A percentile compares a stretch with the other conserved stretches of the same genome.
Evolutionary conservation across 2,797 vertebrate genomes (phyloP).

Genomic region (Danio choprae): DNA sequence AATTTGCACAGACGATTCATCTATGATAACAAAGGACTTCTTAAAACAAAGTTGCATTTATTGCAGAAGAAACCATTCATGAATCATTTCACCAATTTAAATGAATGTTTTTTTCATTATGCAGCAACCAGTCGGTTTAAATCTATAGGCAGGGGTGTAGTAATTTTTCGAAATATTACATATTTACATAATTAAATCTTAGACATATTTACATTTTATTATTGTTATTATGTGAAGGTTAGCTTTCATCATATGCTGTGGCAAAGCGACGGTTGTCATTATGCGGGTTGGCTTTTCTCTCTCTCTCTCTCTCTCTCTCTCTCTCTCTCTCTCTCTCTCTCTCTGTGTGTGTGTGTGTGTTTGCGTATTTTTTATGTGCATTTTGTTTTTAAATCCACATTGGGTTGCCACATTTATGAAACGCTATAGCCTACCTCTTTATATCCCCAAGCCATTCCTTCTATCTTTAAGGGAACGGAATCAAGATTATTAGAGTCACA

Average conservation of each 20-base stretch:
- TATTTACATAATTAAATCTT: not conserved
- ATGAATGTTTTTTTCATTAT: not conserved
- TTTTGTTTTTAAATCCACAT: not conserved
- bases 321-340: no score
- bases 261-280: conserved; percentile 9
- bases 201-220: not conserved
- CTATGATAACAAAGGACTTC: not conserved
- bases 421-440: conserved; percentile 33
- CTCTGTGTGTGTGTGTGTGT: no score
- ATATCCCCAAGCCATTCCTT: conserved; percentile 70
- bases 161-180: not conserved
- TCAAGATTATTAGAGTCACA: conserved; percentile 70
- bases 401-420: not conserved
- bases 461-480: conserved; percentile 74
- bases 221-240: not conserved
- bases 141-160: not conserved
- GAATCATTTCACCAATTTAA: not conserved
- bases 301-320: accelerated
- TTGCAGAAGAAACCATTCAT: not conserved
- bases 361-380: not conserved
- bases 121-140: no score
- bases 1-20: not conserved
- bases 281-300: not conserved
- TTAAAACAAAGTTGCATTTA: not conserved
- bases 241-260: not conserved